A percentile compares a stretch with the other conserved stretches of the same genome.
phyloP scores from a whole-genome alignment of 2,888 invertebrate species.

The Empis livida region DNA sequence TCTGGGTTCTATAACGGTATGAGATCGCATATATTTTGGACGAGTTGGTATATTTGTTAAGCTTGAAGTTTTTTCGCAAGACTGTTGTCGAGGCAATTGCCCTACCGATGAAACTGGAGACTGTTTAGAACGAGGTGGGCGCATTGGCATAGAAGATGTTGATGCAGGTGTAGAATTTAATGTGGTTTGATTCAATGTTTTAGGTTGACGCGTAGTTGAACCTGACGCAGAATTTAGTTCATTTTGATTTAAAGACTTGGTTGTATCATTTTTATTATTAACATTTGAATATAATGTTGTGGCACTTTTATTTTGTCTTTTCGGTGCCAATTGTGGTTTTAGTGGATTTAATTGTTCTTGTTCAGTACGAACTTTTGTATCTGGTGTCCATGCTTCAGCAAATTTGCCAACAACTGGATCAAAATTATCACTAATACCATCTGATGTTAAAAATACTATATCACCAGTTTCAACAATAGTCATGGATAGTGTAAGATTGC shows the following conservation, averaged over 20 bases:
- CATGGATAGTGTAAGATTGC: slow-evolving; percentile 74
- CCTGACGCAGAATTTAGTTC: not conserved
- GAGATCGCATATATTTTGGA: slow-evolving; percentile 35
- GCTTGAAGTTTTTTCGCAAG: not conserved
- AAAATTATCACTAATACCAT: slow-evolving; percentile 81
- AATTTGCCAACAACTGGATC: slow-evolving; percentile 86
- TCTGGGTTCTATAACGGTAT: slow-evolving; percentile 34
- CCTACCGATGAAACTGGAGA: slow-evolving; percentile 12
- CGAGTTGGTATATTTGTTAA: slow-evolving; percentile 26
- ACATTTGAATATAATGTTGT: slow-evolving; percentile 28
- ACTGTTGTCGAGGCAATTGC: slow-evolving; percentile 1
- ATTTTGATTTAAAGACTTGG: not conserved
- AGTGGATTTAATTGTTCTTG: slow-evolving; percentile 9
- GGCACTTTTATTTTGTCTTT: slow-evolving; percentile 33
- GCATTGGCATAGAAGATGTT: slow-evolving; percentile 13
- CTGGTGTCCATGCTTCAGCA: slow-evolving; percentile 42
- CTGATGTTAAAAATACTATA: slow-evolving; percentile 77
- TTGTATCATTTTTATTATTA: not conserved
- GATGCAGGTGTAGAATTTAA: not conserved
- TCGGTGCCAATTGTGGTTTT: slow-evolving; percentile 22
- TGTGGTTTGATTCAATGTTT: not conserved
- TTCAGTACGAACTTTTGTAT: slow-evolving; percentile 20
- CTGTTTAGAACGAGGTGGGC: slow-evolving; percentile 22
- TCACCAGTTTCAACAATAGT: slow-evolving; percentile 68
- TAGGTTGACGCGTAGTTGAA: slow-evolving; percentile 4